Evolutionary conservation across 1,140 invertebrate genomes (phyloP).

Genomic region (Drosophila ironensis): DNA sequence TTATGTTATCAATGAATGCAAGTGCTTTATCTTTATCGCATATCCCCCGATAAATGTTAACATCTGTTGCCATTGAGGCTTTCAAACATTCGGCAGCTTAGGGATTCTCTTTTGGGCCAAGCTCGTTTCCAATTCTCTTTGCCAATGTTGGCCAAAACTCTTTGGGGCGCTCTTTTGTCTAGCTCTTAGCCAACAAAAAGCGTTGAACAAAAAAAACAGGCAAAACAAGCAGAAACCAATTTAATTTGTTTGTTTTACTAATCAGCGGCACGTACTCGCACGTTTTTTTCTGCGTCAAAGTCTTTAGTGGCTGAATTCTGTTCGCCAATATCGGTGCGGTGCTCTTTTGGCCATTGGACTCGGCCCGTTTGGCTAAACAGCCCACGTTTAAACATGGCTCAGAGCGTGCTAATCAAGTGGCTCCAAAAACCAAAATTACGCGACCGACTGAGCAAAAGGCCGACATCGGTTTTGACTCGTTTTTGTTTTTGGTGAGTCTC

Average conservation of each 20-base stretch:
- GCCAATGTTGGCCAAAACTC: slow-evolving; percentile 4
- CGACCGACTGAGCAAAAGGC: slow-evolving; percentile 62
- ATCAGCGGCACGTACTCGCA: slow-evolving; percentile 70
- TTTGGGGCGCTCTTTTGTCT: slow-evolving; percentile 20
- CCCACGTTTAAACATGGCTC: slow-evolving; percentile 75
- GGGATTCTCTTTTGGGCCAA: too few relatives aligned
- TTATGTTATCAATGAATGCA: too few relatives aligned
- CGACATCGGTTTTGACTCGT: slow-evolving; percentile 39
- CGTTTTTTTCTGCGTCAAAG: slow-evolving; percentile 66
- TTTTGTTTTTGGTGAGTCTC: slow-evolving; percentile 17
- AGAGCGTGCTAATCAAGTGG: slow-evolving; percentile 75
- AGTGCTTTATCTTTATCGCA: too few relatives aligned
- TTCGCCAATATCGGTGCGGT: slow-evolving; percentile 21
- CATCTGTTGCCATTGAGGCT: too few relatives aligned
- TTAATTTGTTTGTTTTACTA: slow-evolving; percentile 77
- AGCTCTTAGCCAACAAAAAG: slow-evolving; percentile 28
- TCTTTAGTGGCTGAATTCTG: slow-evolving; percentile 59
- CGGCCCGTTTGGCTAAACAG: slow-evolving; percentile 64
- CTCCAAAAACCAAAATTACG: slow-evolving; percentile 64
- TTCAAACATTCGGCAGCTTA: too few relatives aligned
- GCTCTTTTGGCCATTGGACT: slow-evolving; percentile 4
- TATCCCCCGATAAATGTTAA: too few relatives aligned
- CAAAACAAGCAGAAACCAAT: slow-evolving; percentile 40
- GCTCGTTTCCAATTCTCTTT: neutral
- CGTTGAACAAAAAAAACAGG: neutral